A percentile compares a stretch with the other conserved stretches of the same genome.
These are phyloP conservation scores for Neodiprion fabricii DNA, from an alignment of 1,140 invertebrate species.

Conservation along the genomic window DNA sequence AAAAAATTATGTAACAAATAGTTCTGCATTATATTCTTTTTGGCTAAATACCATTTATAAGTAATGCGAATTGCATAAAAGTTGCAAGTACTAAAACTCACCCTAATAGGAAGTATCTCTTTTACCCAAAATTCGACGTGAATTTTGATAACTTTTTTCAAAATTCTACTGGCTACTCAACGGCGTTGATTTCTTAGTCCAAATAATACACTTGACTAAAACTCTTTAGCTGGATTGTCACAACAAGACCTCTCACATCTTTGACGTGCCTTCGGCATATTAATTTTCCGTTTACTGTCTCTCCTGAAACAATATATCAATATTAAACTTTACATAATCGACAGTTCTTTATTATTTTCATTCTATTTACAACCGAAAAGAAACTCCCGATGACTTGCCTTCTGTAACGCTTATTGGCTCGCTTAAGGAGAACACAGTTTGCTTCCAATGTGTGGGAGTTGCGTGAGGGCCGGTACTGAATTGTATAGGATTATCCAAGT, in stretches of 20 bases:
- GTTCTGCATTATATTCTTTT: too few species aligned
- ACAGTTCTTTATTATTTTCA: background rate
- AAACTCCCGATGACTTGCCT: constrained; percentile 60
- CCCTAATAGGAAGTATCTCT: too few species aligned
- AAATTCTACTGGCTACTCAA: too few species aligned
- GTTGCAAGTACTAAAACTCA: too few species aligned
- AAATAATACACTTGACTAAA: constrained; percentile 52
- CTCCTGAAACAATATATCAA: constrained; percentile 57
- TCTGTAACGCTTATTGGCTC: constrained; percentile 74
- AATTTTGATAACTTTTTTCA: too few species aligned
- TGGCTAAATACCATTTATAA: too few species aligned
- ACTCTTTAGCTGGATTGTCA: constrained; percentile 61
- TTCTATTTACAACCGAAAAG: background rate
- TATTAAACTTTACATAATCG: constrained; percentile 16
- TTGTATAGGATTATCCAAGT: constrained; percentile 71
- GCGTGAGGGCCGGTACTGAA: constrained; percentile 79
- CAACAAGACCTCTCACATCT: constrained; percentile 66
- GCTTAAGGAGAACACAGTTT: constrained; percentile 92
- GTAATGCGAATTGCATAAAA: too few species aligned
- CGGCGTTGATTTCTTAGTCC: constrained; percentile 38
- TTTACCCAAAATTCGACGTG: too few species aligned
- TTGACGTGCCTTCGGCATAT: constrained; percentile 67
- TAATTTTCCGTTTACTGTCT: constrained; percentile 69
- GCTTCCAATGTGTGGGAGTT: constrained; percentile 94
- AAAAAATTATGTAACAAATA: too few species aligned